phyloP scores from a whole-genome alignment of 2,113 vertebrate genomes.

The Orthonyx spaldingii region DNA sequence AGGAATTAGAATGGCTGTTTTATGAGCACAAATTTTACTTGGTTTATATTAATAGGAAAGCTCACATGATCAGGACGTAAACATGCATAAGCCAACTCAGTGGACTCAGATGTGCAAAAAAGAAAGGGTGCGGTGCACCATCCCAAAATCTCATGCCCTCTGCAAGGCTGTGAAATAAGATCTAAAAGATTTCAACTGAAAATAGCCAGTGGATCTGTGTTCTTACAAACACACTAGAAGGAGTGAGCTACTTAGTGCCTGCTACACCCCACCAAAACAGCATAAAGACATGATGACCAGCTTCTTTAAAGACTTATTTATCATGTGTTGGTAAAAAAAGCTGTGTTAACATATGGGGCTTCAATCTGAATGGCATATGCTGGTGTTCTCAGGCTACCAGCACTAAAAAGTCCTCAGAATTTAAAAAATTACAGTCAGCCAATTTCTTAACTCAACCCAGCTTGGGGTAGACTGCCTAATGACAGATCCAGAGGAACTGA shows the following conservation, averaged over 20 bases:
- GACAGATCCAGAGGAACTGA: slow-evolving; percentile 8
- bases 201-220: not conserved
- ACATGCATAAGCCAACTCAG: not conserved
- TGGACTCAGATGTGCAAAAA: not conserved
- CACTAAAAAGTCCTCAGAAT: slow-evolving; percentile 48
- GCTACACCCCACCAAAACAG: not conserved
- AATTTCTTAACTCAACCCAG: slow-evolving; percentile 32
- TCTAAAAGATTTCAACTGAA: not conserved
- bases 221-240: not conserved
- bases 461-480: slow-evolving; percentile 7
- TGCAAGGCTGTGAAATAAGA: not conserved
- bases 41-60: not conserved
- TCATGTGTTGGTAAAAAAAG: slow-evolving; percentile 57
- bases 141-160: not conserved
- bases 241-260: not conserved
- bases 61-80: not conserved
- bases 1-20: slow-evolving; percentile 31
- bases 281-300: not conserved
- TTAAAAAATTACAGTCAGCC: slow-evolving; percentile 37
- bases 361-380: slow-evolving; percentile 65
- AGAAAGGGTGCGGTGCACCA: not conserved
- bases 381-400: slow-evolving; percentile 60
- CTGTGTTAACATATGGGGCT: slow-evolving; percentile 64
- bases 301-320: slow-evolving; percentile 54
- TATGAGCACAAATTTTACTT: not conserved